phyloP scores from a whole-genome alignment of 1,140 invertebrate species.

The Hypsibius dujardini region DNA sequence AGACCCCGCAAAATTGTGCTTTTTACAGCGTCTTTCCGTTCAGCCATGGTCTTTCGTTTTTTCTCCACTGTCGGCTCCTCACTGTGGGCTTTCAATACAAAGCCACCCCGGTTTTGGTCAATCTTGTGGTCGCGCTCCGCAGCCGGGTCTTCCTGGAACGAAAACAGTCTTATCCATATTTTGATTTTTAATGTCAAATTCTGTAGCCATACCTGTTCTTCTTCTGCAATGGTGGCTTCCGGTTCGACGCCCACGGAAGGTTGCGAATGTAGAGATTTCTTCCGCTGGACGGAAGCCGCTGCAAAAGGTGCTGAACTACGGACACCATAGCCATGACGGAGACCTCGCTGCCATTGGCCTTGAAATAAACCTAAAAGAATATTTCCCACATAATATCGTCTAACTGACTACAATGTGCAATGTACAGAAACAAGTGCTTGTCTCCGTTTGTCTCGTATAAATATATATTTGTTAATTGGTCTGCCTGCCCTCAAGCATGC shows the following conservation, averaged over 20 bases:
- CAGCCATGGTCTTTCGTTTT: constrained; percentile 61
- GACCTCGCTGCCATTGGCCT: constrained; percentile 93
- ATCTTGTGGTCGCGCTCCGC: constrained; percentile 63
- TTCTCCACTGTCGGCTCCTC: constrained; percentile 55
- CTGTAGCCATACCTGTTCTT: constrained; percentile 2
- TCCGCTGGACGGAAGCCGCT: constrained; percentile 44
- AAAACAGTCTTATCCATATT: background rate
- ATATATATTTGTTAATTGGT: no score
- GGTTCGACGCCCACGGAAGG: constrained; percentile 51
- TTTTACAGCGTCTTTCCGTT: constrained; percentile 58
- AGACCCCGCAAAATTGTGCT: constrained; percentile 61
- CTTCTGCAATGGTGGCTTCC: constrained; percentile 19
- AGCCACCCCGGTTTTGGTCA: constrained; percentile 77
- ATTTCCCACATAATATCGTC: no score
- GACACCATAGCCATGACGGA: constrained; percentile 93
- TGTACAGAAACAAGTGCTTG: no score
- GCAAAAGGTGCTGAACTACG: constrained; percentile 87
- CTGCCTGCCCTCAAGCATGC: no score
- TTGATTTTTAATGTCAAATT: background rate
- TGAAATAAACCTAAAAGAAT: constrained; percentile 62
- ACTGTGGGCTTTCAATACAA: constrained; percentile 41
- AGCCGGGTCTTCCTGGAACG: constrained; percentile 38
- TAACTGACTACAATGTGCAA: no score
- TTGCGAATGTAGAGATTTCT: constrained; percentile 58
- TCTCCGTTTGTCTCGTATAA: no score